Conservation (phyloP, 2,797 vertebrate genomes). For the Adelosebastes latens region DNA sequence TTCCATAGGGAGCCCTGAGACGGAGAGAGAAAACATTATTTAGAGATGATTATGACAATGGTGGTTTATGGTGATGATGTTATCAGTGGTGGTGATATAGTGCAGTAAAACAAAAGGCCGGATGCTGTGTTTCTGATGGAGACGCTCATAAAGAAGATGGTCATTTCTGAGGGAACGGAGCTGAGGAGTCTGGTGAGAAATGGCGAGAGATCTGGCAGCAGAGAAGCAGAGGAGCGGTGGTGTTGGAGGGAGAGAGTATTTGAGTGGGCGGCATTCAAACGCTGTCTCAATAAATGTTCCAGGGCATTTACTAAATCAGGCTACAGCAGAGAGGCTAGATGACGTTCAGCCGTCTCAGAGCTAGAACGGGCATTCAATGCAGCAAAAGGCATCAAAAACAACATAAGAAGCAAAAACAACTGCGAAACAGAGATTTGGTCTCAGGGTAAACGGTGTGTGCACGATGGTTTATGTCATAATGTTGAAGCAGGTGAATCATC, state of each 20-base stretch:
- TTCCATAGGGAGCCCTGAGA: conserved; percentile 94
- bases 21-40: not conserved
- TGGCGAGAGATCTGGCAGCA: conserved; percentile 82
- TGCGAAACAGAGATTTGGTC: not conserved
- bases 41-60: not conserved
- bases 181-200: conserved; percentile 88
- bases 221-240: conserved; percentile 66
- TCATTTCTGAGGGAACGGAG: conserved; percentile 71
- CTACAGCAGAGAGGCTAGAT: conserved; percentile 69
- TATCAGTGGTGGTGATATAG: not conserved
- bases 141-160: conserved; percentile 29
- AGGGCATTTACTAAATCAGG: conserved; percentile 82
- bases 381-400: conserved; percentile 31
- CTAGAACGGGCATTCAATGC: conserved; percentile 53
- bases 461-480: not conserved
- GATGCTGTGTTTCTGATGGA: conserved; percentile 17
- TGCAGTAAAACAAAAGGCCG: conserved; percentile 8
- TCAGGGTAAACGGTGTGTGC: not conserved
- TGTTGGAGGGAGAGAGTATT: conserved; percentile 76
- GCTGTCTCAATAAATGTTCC: conserved; percentile 80
- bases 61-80: not conserved
- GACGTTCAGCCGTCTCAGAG: conserved; percentile 66
- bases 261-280: conserved; percentile 80
- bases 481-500: conserved; percentile 21
- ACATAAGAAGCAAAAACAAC: conserved; percentile 3